Percentiles rank a stretch among this genome's conserved stretches.
These are phyloP conservation scores for Neoniphon sammara DNA, from an alignment of 2,797 vertebrate species.

Conservation along the genomic window DNA sequence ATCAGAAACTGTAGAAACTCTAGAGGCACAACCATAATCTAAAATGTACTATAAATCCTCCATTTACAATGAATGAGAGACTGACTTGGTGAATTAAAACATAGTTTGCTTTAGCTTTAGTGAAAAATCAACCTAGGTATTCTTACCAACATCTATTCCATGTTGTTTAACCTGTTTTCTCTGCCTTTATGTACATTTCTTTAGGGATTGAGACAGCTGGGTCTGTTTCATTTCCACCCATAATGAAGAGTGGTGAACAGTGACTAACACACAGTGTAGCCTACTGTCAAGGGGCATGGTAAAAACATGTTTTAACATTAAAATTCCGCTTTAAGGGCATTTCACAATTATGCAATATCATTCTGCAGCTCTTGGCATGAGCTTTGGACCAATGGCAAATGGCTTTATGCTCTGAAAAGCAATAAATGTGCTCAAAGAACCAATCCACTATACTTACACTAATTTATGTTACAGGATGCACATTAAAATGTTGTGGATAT, in stretches of 20 bases:
- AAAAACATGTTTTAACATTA: conserved; percentile 54
- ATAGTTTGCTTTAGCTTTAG: conserved; percentile 3
- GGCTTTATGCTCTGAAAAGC: conserved; percentile 65
- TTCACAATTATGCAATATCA: conserved; percentile 59
- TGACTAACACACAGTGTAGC: conserved; percentile 47
- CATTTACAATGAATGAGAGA: background rate
- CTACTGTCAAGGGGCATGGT: conserved; percentile 45
- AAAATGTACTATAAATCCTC: background rate
- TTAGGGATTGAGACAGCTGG: conserved; percentile 45
- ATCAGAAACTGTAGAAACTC: conserved; percentile 1
- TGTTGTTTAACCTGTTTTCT: conserved; percentile 40
- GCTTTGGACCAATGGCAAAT: conserved; percentile 54
- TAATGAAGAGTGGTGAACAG: conserved; percentile 53
- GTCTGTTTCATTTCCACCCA: conserved; percentile 54
- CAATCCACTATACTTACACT: conserved; percentile 24
- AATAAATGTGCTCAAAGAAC: conserved; percentile 52
- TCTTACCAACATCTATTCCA: conserved; percentile 26
- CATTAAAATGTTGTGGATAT: background rate
- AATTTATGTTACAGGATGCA: conserved; percentile 37
- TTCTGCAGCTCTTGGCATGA: conserved; percentile 62
- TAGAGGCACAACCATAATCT: background rate
- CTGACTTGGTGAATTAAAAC: background rate
- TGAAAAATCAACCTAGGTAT: background rate
- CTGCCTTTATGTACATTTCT: conserved; percentile 50
- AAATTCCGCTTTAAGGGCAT: conserved; percentile 46